Evolutionary conservation across 2,797 vertebrate species (phyloP).

Genomic region (Poeciliopsis infans): DNA sequence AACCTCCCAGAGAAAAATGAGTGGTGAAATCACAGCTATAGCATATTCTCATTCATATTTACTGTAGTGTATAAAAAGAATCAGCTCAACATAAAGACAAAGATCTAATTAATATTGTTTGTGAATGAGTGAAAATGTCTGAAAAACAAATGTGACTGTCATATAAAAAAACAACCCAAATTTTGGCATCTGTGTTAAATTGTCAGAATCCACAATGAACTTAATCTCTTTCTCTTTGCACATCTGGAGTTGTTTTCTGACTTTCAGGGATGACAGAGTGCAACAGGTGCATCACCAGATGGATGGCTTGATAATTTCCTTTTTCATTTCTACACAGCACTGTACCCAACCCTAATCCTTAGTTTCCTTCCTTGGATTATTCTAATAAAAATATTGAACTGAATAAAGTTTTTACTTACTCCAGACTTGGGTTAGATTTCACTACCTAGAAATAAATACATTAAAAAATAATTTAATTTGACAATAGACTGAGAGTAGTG

Average conservation of each 20-base stretch:
- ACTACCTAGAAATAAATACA: background rate
- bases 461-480: background rate
- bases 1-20: background rate
- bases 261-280: background rate
- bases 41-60: background rate
- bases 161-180: background rate
- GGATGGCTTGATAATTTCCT: background rate
- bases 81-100: background rate
- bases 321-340: background rate
- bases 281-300: constrained; percentile 2
- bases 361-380: background rate
- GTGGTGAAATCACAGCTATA: background rate
- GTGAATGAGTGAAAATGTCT: background rate
- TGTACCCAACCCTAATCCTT: background rate
- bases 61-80: background rate
- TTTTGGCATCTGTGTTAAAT: background rate
- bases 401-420: background rate
- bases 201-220: background rate
- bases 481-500: background rate
- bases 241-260: background rate
- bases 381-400: background rate
- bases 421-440: background rate
- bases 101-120: background rate
- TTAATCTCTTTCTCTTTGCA: background rate
- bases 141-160: background rate